These are phyloP conservation scores for Dendrolimus kikuchii DNA, from an alignment of 1,140 invertebrate genomes.

Conservation along the genomic window DNA sequence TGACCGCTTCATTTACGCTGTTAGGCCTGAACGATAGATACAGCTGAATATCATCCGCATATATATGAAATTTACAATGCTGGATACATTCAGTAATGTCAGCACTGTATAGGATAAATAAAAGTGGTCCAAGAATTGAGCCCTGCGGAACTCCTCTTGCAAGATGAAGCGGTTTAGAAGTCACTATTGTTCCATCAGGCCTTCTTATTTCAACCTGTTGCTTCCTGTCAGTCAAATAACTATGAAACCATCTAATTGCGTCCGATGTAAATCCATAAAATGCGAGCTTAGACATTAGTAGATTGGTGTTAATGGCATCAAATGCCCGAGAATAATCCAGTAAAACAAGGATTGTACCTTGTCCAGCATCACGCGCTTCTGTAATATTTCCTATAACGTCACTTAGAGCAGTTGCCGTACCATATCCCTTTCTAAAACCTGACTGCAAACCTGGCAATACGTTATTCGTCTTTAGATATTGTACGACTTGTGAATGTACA, in stretches of 20 bases:
- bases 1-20: no score
- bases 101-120: slow-evolving; percentile 5
- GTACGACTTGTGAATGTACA: neutral
- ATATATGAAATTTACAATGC: no score
- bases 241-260: slow-evolving; percentile 3
- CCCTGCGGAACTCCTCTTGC: neutral
- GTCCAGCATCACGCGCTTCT: neutral
- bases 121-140: slow-evolving; percentile 4
- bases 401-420: neutral
- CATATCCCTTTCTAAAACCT: no score
- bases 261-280: neutral
- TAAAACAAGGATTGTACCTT: neutral
- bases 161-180: neutral
- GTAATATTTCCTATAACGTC: slow-evolving; percentile 1
- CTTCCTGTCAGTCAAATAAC: slow-evolving; percentile 1
- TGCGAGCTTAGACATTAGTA: slow-evolving; percentile 1
- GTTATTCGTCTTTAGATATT: neutral
- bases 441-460: no score
- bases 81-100: neutral
- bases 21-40: no score
- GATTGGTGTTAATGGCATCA: neutral
- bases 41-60: no score
- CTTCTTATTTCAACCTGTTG: slow-evolving; percentile 1
- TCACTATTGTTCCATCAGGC: neutral
- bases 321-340: neutral